Base-by-base conservation (phyloP, 2,113 vertebrate species). In the Microtus montanus region DNA sequence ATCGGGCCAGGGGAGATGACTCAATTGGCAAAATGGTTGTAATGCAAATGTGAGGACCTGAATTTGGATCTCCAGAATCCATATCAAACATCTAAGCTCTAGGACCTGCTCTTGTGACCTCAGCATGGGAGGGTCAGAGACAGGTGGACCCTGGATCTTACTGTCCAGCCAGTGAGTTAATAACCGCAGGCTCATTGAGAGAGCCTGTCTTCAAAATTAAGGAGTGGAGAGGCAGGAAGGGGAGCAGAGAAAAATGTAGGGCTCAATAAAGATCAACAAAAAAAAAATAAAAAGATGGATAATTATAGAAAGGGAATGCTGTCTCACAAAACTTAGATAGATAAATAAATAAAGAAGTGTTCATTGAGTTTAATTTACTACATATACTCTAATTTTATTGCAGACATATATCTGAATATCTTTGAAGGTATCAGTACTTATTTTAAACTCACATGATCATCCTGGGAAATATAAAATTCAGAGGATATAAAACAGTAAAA, bases 371-470 rank as follows among this genome's bases (percentile, higher is more conserved):
- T 87, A 94, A 82, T 77, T 91, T 30, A 92, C 71, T 49, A 83
- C n/a, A 41, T 87, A 73, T 87, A 71, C 3, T 89, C 4, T 26
- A 79, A 11, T 93, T 95, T 94, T 83, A 94, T 85, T 95, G 58
- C 70, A 85, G 77, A 19, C 71, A 12, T 68, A 33, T 74, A 70
- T 92, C 89, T 91, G 68, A 92, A 26, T 90, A 54, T 77, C 12
- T 73, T 30, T 89, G 44, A 95, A 86, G 58, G 64, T 92, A 24
- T 87, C 90, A 20, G 75, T 94, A 44, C 10, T 66, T 47, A 49
- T 47, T 85, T 68, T 33, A 84, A 95, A 95, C 6, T 88, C n/a
- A 90, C 54, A 24, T 80, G 90, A 92, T 82, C 93, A 75, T 86
- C 47, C 74, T 84, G 7, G 49, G 66, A 92, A 93, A 92, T 44